phyloP scores from a whole-genome alignment of 2,888 invertebrate species.

The Polyploca ridens region DNA sequence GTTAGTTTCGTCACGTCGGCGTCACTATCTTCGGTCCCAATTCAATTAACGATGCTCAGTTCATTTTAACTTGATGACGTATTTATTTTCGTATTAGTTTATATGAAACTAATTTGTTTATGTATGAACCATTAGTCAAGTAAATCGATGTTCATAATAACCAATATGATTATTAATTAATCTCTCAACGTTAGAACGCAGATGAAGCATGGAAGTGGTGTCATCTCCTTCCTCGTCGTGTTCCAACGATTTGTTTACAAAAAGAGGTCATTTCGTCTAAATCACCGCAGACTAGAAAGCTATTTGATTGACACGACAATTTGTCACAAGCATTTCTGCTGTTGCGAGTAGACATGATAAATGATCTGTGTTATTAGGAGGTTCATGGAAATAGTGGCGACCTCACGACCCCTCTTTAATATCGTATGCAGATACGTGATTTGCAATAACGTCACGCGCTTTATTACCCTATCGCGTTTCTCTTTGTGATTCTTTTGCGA shows the following conservation, averaged over 20 bases:
- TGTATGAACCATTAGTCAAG: neutral
- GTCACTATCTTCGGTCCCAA: neutral
- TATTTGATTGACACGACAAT: constrained; percentile 35
- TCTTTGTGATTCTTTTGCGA: neutral
- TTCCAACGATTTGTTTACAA: neutral
- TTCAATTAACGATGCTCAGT: neutral
- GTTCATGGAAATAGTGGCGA: constrained; percentile 19
- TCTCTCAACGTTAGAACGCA: neutral
- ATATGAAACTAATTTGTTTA: neutral
- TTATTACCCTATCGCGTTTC: neutral
- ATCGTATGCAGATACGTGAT: neutral
- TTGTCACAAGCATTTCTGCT: constrained; percentile 26
- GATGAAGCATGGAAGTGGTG: neutral
- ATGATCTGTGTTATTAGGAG: constrained; percentile 14
- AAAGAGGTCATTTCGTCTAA: constrained; percentile 14
- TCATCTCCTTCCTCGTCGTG: neutral
- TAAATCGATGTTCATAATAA: neutral
- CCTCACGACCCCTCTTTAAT: constrained; percentile 17
- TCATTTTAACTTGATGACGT: neutral
- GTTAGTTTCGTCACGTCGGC: neutral
- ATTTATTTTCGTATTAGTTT: neutral
- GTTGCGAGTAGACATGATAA: constrained; percentile 16
- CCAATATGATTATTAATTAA: neutral
- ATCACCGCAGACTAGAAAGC: constrained; percentile 27
- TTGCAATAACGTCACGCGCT: constrained; percentile 2